phyloP scores from a whole-genome alignment of 2,888 invertebrate species.

The Lithophane semibrunnea region DNA sequence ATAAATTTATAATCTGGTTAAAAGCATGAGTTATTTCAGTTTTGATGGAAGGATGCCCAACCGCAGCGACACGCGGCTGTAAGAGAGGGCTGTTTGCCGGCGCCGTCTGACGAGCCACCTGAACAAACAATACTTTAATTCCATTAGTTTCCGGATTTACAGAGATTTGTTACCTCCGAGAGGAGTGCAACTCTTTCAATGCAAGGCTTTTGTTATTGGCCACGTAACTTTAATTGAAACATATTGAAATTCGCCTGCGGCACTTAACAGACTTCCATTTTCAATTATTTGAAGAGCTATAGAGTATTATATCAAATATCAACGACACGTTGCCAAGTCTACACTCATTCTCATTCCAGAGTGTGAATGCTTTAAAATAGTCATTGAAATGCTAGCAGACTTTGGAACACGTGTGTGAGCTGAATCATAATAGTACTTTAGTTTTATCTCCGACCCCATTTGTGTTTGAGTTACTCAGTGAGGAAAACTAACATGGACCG shows the following conservation, averaged over 20 bases:
- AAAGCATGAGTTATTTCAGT: constrained; percentile 62
- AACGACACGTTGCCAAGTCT: constrained; percentile 8
- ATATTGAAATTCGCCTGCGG: constrained; percentile 32
- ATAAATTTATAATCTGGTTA: constrained; percentile 53
- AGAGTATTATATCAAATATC: constrained; percentile 26
- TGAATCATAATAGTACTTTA: constrained; percentile 63
- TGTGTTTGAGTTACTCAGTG: constrained; percentile 48
- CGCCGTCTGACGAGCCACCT: constrained; percentile 70
- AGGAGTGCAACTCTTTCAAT: constrained; percentile 43
- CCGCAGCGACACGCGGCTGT: not conserved
- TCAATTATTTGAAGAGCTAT: constrained; percentile 38
- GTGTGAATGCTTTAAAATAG: constrained; percentile 53
- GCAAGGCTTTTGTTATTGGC: constrained; percentile 53
- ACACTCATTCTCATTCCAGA: constrained; percentile 46
- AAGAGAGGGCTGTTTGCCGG: constrained; percentile 63
- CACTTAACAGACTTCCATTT: constrained; percentile 27
- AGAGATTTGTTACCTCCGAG: constrained; percentile 63
- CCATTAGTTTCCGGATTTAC: constrained; percentile 71
- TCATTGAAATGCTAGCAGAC: constrained; percentile 49
- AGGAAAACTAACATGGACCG: constrained; percentile 43
- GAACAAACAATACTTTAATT: constrained; percentile 80
- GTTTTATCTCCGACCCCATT: constrained; percentile 61
- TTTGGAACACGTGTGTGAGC: constrained; percentile 52
- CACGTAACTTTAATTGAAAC: constrained; percentile 49
- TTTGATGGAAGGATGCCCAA: constrained; percentile 67